Evolutionary conservation across 2,888 invertebrate genomes (phyloP).

Genomic region (Watsonalla cultraria): DNA sequence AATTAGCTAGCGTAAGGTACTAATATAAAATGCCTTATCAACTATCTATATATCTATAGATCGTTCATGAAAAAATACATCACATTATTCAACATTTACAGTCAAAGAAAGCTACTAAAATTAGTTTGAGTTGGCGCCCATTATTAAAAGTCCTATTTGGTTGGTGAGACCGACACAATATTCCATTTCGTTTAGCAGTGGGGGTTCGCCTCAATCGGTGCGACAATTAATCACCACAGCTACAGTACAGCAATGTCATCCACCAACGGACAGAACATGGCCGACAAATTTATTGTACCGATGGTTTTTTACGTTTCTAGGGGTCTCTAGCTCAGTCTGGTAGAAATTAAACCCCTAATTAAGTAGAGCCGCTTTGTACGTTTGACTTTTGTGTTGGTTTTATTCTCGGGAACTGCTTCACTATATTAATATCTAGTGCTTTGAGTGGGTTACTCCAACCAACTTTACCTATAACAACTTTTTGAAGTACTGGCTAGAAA

Average conservation of each 20-base stretch:
- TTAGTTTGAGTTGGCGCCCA: constrained; percentile 61
- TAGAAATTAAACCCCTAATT: not conserved
- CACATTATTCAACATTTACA: constrained; percentile 29
- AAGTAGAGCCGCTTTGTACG: too few species aligned
- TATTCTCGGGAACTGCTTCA: not conserved
- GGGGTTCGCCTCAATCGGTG: constrained; percentile 72
- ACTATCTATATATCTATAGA: not conserved
- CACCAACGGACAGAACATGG: constrained; percentile 53
- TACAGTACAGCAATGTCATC: constrained; percentile 73
- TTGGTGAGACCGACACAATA: constrained; percentile 46
- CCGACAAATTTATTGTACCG: constrained; percentile 51
- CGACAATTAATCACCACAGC: constrained; percentile 66
- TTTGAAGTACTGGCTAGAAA: too few species aligned
- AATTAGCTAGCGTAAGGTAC: too few species aligned
- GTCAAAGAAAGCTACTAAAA: constrained; percentile 46
- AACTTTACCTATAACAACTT: too few species aligned
- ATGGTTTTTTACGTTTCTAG: constrained; percentile 23
- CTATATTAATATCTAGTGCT: too few species aligned
- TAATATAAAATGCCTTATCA: too few species aligned
- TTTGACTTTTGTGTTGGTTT: not conserved
- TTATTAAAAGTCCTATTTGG: constrained; percentile 64
- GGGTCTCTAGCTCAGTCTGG: constrained; percentile 7
- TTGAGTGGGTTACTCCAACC: too few species aligned
- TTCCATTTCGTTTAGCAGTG: constrained; percentile 75
- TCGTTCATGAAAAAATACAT: not conserved